Evolutionary conservation across 2,797 vertebrate species (phyloP).

Genomic region (Rachycentron canadum): DNA sequence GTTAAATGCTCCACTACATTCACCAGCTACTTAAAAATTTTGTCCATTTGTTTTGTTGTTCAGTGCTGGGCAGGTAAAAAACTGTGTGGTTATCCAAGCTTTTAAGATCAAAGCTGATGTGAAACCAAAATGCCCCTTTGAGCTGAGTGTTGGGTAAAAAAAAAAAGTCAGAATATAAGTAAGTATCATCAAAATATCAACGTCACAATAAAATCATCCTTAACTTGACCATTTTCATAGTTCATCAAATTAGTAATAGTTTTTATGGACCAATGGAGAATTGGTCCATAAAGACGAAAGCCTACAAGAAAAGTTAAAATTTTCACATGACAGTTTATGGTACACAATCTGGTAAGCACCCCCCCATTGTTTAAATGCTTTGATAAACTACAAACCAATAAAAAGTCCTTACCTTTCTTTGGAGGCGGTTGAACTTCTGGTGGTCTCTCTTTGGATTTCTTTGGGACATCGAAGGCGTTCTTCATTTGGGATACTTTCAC

Average conservation of each 20-base stretch:
- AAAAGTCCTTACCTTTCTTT: constrained; percentile 78
- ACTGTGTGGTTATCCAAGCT: not conserved
- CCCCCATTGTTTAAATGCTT: not conserved
- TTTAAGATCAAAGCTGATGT: not conserved
- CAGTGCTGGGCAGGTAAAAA: not conserved
- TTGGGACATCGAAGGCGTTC: constrained; percentile 81
- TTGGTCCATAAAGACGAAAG: not conserved
- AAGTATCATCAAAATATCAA: no score
- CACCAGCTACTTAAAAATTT: not conserved
- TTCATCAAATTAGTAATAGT: not conserved
- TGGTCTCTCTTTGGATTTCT: constrained; percentile 76
- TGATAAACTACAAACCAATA: not conserved
- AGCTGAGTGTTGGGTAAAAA: not conserved
- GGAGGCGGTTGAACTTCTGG: constrained; percentile 67
- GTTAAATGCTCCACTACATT: not conserved
- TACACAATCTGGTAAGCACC: no score
- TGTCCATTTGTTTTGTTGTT: not conserved
- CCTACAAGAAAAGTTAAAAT: no score
- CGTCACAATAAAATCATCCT: no score
- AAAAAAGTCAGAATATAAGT: no score
- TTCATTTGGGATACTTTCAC: constrained; percentile 83
- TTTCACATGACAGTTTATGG: no score
- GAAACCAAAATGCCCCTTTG: not conserved
- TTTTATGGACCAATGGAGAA: not conserved
- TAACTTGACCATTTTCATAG: no score